Conservation (phyloP, 2,888 invertebrate species). For the Xestobium rufovillosum region DNA sequence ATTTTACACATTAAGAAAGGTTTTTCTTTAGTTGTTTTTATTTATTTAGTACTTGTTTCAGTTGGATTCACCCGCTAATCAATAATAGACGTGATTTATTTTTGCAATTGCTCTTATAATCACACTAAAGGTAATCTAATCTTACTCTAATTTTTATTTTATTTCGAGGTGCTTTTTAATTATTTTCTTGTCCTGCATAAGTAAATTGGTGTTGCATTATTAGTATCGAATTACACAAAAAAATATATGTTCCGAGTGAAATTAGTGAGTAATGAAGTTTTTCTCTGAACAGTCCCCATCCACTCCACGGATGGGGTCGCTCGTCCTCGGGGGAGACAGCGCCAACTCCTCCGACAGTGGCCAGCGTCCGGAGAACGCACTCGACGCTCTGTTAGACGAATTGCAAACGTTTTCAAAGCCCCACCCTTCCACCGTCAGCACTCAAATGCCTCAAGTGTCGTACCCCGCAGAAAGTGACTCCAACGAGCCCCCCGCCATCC, state of each 20-base stretch:
- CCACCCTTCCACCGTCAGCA: conserved; percentile 31
- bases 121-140: conserved; percentile 31
- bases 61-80: conserved; percentile 39
- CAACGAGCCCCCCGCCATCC: conserved; percentile 37
- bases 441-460: conserved; percentile 33
- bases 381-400: conserved; percentile 94
- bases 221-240: too few relatives aligned
- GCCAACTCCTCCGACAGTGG: conserved; percentile 47
- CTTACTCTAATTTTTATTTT: conserved; percentile 26
- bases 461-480: conserved; percentile 30
- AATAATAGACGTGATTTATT: conserved; percentile 37
- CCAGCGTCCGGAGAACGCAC: conserved; percentile 87
- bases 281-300: conserved; percentile 49
- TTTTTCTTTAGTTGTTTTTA: conserved; percentile 18
- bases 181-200: too few relatives aligned
- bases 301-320: conserved; percentile 52
- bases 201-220: too few relatives aligned
- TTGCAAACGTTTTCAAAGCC: conserved; percentile 84
- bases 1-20: conserved; percentile 11
- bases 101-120: conserved; percentile 35
- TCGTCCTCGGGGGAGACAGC: conserved; percentile 52
- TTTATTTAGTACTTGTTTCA: conserved; percentile 35
- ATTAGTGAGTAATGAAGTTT: too few relatives aligned
- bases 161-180: too few relatives aligned
- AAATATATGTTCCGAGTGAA: too few relatives aligned